Evolutionary conservation across 2,888 invertebrate genomes (phyloP).

Genomic region (Drosophila kambysellisi): DNA sequence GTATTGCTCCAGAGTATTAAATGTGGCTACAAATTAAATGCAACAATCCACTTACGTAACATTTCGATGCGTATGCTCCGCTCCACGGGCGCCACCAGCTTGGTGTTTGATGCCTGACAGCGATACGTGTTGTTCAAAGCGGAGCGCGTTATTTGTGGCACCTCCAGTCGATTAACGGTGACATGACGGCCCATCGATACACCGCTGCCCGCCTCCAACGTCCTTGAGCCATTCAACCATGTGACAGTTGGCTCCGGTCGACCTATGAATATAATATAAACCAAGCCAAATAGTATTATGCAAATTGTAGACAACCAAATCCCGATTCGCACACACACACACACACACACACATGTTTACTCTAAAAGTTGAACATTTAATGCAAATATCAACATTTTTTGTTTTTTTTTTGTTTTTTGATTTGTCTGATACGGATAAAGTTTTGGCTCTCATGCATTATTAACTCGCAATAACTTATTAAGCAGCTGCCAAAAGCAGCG

Average conservation of each 20-base stretch:
- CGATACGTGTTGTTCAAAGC: slow-evolving; percentile 94
- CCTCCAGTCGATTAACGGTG: slow-evolving; percentile 91
- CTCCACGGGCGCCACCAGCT: slow-evolving; percentile 93
- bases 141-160: slow-evolving; percentile 90
- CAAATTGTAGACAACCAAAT: slow-evolving; percentile 22
- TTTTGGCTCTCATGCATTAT: slow-evolving; percentile 71
- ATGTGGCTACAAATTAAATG: not conserved
- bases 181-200: slow-evolving; percentile 90
- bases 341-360: not conserved
- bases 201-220: slow-evolving; percentile 90
- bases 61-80: slow-evolving; percentile 93
- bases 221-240: slow-evolving; percentile 92
- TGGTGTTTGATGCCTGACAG: slow-evolving; percentile 94
- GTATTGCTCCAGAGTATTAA: not conserved
- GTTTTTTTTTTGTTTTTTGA: slow-evolving; percentile 26
- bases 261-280: slow-evolving; percentile 86
- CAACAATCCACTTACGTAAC: slow-evolving; percentile 89
- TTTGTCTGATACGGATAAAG: slow-evolving; percentile 47
- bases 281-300: slow-evolving; percentile 37
- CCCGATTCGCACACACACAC: not conserved
- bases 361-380: slow-evolving; percentile 52
- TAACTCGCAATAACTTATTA: slow-evolving; percentile 60
- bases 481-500: slow-evolving; percentile 46
- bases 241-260: slow-evolving; percentile 94
- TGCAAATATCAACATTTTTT: slow-evolving; percentile 54